A percentile compares a stretch with the other conserved stretches of the same genome.
phyloP scores from a whole-genome alignment of 2,888 invertebrate species.

The Drosophila pseudotalamancana region DNA sequence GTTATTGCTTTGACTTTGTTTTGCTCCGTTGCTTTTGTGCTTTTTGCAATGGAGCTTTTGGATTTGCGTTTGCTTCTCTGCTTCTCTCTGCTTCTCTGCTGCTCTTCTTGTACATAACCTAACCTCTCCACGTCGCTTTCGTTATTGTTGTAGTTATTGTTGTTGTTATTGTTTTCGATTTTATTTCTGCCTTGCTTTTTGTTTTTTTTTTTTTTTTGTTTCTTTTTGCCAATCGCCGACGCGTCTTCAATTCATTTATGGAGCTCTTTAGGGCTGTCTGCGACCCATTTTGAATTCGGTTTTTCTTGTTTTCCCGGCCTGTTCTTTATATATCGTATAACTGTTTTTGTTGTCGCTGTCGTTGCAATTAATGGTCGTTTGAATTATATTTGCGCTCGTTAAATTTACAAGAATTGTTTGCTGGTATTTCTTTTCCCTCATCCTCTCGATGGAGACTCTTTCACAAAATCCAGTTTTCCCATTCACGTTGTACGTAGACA shows the following conservation, averaged over 20 bases:
- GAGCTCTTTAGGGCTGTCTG: slow-evolving; percentile 69
- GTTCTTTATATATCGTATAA: background rate
- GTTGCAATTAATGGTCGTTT: slow-evolving; percentile 82
- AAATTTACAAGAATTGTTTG: slow-evolving; percentile 81
- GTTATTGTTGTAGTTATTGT: slow-evolving; percentile 1
- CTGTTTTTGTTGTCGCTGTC: slow-evolving; percentile 51
- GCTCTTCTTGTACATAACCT: slow-evolving; percentile 56
- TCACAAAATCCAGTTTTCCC: slow-evolving; percentile 46
- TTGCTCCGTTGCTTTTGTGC: slow-evolving; percentile 27
- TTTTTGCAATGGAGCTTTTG: slow-evolving; percentile 48
- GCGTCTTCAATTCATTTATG: slow-evolving; percentile 75
- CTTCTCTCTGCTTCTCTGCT: too few relatives aligned
- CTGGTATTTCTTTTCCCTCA: slow-evolving; percentile 37
- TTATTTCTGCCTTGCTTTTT: slow-evolving; percentile 3
- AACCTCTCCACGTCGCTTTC: slow-evolving; percentile 18
- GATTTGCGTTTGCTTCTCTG: slow-evolving; percentile 23
- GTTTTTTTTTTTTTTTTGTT: slow-evolving; percentile 10
- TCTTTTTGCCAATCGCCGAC: slow-evolving; percentile 32
- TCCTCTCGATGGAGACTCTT: slow-evolving; percentile 13
- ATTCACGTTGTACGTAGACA: slow-evolving; percentile 66
- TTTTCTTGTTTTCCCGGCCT: slow-evolving; percentile 24
- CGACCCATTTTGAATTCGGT: slow-evolving; percentile 64
- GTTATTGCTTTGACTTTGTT: slow-evolving; percentile 22
- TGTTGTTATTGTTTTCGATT: slow-evolving; percentile 7
- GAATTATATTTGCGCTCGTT: slow-evolving; percentile 83